phyloP scores from a whole-genome alignment of 2,113 vertebrate species.

The Limnothrissa miodon region DNA sequence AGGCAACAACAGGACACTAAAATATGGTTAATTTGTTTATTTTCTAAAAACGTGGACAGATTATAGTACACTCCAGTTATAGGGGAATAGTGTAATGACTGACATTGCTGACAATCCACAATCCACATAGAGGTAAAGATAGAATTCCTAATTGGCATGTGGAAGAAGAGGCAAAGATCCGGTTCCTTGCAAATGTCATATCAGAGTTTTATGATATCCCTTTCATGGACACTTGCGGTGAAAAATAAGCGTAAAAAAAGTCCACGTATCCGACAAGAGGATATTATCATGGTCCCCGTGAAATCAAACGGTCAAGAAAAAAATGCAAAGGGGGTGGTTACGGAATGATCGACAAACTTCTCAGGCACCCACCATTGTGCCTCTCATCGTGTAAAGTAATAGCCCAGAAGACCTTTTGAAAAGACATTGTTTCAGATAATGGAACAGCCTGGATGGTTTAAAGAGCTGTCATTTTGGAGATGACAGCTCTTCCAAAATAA shows the following conservation, averaged over 20 bases:
- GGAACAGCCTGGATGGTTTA: slow-evolving; percentile 36
- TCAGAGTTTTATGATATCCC: slow-evolving; percentile 41
- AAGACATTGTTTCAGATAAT: slow-evolving; percentile 49
- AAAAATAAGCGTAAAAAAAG: slow-evolving; percentile 25
- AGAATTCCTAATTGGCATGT: slow-evolving; percentile 47
- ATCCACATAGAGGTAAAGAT: slow-evolving; percentile 17
- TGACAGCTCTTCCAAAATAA: slow-evolving; percentile 46
- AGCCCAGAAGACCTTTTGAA: slow-evolving; percentile 46
- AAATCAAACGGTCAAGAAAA: slow-evolving; percentile 36
- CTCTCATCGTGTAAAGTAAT: slow-evolving; percentile 52
- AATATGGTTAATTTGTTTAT: background rate
- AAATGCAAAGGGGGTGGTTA: slow-evolving; percentile 37
- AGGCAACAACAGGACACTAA: background rate
- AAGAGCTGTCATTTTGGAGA: slow-evolving; percentile 38
- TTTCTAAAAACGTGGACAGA: background rate
- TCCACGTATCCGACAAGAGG: slow-evolving; percentile 37
- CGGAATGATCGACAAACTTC: slow-evolving; percentile 29
- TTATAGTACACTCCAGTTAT: background rate
- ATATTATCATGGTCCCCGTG: slow-evolving; percentile 47
- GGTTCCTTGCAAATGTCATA: slow-evolving; percentile 36
- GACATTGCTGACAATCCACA: slow-evolving; percentile 19
- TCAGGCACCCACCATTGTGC: slow-evolving; percentile 10
- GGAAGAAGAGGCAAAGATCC: slow-evolving; percentile 22
- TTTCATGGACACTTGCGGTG: slow-evolving; percentile 48
- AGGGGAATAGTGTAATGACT: background rate